A percentile compares a stretch with the other conserved stretches of the same genome.
These are phyloP conservation scores for Channallabes apus DNA, from an alignment of 2,797 vertebrate species.

Conservation along the genomic window DNA sequence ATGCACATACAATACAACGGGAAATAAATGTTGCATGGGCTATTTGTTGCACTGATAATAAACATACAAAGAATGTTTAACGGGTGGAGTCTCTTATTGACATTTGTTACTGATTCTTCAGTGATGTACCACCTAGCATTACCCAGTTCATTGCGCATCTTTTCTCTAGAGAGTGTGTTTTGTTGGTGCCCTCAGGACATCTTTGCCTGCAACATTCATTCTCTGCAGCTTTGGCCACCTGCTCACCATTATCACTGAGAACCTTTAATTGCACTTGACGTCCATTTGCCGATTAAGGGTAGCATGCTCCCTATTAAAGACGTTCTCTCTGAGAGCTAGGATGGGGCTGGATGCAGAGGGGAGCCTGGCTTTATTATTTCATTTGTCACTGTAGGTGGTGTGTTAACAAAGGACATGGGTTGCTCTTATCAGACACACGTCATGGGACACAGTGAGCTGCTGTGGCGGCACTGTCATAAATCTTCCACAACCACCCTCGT, in stretches of 20 bases:
- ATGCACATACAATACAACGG: neutral
- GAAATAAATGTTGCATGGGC: neutral
- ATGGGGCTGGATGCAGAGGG: constrained; percentile 44
- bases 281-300: constrained; percentile 76
- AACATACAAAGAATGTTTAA: constrained; percentile 8
- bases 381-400: constrained; percentile 51
- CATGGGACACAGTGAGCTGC: constrained; percentile 48
- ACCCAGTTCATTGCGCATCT: constrained; percentile 55
- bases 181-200: constrained; percentile 69
- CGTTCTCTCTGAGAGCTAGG: constrained; percentile 56
- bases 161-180: constrained; percentile 48
- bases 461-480: constrained; percentile 34
- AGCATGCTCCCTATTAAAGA: constrained; percentile 67
- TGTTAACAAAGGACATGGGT: constrained; percentile 44
- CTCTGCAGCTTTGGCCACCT: constrained; percentile 64
- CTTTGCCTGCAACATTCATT: constrained; percentile 67
- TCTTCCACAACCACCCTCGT: constrained; percentile 30
- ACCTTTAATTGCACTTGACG: constrained; percentile 78
- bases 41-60: constrained; percentile 2
- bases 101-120: constrained; percentile 25
- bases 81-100: constrained; percentile 28
- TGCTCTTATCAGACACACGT: constrained; percentile 51
- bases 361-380: constrained; percentile 51
- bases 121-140: constrained; percentile 23
- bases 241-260: constrained; percentile 65